A percentile compares a stretch with the other conserved stretches of the same genome.
These are phyloP conservation scores for Hirtodrosophila cameraria DNA, from an alignment of 2,888 invertebrate genomes.

Conservation along the genomic window DNA sequence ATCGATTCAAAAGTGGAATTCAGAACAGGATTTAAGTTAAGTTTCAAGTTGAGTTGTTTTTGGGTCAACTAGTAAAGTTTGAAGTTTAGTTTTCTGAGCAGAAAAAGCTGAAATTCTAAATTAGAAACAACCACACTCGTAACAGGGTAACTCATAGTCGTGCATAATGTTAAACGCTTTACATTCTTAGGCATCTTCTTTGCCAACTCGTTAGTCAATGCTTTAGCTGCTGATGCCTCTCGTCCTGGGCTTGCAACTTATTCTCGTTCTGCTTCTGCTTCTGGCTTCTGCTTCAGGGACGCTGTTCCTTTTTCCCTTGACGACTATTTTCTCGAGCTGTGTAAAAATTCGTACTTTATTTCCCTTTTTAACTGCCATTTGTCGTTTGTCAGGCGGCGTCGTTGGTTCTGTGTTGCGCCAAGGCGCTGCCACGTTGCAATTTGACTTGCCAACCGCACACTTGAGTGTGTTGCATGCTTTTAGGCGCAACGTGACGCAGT, in stretches of 20 bases:
- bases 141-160: slow-evolving; percentile 23
- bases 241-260: slow-evolving; percentile 8
- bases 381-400: slow-evolving; percentile 67
- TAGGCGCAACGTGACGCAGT: slow-evolving; percentile 74
- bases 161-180: background rate
- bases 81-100: too few species aligned
- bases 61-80: too few species aligned
- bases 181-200: slow-evolving; percentile 11
- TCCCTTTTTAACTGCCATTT: slow-evolving; percentile 66
- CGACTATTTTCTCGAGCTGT: slow-evolving; percentile 37
- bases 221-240: slow-evolving; percentile 26
- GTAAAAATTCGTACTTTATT: slow-evolving; percentile 38
- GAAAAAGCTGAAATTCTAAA: too few species aligned
- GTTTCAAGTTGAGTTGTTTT: too few species aligned
- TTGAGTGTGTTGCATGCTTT: slow-evolving; percentile 71
- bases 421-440: slow-evolving; percentile 54
- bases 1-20: too few species aligned
- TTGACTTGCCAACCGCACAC: slow-evolving; percentile 74
- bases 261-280: background rate
- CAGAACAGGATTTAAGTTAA: too few species aligned
- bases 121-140: too few species aligned
- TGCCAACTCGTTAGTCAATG: slow-evolving; percentile 51
- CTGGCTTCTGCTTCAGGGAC: slow-evolving; percentile 29
- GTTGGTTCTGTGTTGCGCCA: background rate
- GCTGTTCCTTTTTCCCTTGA: slow-evolving; percentile 33